A percentile compares a stretch with the other conserved stretches of the same genome.
Conservation (phyloP, 2,797 vertebrate species). For the Eidolon dupreanum region DNA sequence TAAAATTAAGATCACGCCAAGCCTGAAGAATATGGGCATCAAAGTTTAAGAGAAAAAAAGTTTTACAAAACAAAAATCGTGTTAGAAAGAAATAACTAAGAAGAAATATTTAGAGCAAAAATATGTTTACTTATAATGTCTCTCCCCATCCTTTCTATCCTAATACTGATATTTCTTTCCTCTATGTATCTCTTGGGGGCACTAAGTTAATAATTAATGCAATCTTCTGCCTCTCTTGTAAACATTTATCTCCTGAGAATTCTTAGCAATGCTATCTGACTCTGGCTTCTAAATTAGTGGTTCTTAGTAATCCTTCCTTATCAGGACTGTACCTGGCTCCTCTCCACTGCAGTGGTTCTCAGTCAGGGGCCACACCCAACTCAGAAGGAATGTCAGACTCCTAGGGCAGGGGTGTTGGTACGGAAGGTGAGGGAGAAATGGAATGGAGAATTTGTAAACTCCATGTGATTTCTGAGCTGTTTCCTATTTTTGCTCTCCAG, state of each 20-base stretch:
- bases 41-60: not conserved
- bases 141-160: accelerated
- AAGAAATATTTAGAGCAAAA: not conserved
- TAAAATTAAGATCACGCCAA: not conserved
- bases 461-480: not conserved
- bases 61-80: constrained; percentile 15
- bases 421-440: not conserved
- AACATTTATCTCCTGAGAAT: not conserved
- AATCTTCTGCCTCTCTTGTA: not conserved
- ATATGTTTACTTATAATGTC: not conserved
- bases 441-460: not conserved
- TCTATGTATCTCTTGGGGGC: not conserved
- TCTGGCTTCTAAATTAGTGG: not conserved
- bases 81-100: not conserved
- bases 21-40: not conserved
- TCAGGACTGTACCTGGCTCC: not conserved
- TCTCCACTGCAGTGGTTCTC: not conserved
- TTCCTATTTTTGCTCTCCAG: not conserved
- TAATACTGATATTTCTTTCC: not conserved
- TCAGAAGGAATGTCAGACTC: not conserved
- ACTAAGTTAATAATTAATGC: not conserved
- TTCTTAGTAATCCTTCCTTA: not conserved
- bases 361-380: too few species aligned
- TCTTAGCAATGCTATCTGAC: not conserved
- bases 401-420: not conserved